phyloP scores from a whole-genome alignment of 2,797 vertebrate genomes.

The Dryobates pubescens region DNA sequence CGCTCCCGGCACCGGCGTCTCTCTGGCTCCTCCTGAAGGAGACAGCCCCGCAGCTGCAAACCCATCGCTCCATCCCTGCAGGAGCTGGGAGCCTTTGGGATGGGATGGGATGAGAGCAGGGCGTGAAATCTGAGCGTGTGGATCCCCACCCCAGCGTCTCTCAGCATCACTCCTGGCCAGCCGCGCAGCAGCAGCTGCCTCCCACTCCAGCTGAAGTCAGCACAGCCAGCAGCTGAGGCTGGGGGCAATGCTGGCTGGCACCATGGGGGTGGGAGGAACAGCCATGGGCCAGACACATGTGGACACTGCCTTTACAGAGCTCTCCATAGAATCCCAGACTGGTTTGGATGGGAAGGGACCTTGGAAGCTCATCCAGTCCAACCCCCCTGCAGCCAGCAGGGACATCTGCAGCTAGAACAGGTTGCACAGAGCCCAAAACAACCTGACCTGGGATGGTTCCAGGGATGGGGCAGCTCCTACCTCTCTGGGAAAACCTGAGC shows the following conservation, averaged over 20 bases:
- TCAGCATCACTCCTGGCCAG: not conserved
- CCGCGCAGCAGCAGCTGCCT: accelerated
- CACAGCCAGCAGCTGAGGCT: accelerated
- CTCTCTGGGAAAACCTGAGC: too few relatives aligned
- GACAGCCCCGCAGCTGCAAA: not conserved
- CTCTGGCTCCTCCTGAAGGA: constrained; percentile 68
- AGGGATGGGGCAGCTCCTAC: too few relatives aligned
- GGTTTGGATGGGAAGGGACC: too few relatives aligned
- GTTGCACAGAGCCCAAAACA: too few relatives aligned
- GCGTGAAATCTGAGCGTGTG: accelerated
- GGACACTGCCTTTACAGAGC: not conserved
- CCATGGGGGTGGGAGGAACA: not conserved
- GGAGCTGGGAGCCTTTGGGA: accelerated
- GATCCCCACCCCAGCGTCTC: accelerated
- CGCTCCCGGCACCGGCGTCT: not conserved
- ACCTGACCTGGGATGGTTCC: too few relatives aligned
- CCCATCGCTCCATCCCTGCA: accelerated
- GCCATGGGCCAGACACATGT: not conserved
- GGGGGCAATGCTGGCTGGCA: not conserved
- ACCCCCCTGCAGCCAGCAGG: too few relatives aligned
- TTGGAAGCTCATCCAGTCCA: too few relatives aligned
- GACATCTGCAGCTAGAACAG: too few relatives aligned
- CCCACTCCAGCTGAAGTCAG: not conserved
- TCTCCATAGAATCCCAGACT: not conserved
- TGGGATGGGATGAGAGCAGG: not conserved